Percentiles rank a stretch among this genome's conserved stretches.
These are phyloP conservation scores for Danio kyathit DNA, from an alignment of 2,797 vertebrate genomes.

Conservation along the genomic window DNA sequence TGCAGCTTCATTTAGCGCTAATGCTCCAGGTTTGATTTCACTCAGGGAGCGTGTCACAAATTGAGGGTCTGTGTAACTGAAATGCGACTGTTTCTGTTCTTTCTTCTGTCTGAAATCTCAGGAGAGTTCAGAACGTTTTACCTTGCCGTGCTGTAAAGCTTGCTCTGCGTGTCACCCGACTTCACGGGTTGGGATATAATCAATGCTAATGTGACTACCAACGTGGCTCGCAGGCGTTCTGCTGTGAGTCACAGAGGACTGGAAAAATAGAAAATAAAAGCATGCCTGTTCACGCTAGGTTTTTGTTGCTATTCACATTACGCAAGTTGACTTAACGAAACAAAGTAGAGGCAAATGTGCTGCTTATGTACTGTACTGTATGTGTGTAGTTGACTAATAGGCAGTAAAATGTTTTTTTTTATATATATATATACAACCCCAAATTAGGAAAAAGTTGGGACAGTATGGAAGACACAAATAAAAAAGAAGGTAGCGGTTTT, in stretches of 20 bases:
- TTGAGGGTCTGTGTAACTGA: constrained; percentile 68
- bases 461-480: too few relatives aligned
- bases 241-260: constrained; percentile 68
- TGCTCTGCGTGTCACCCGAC: constrained; percentile 23
- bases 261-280: constrained; percentile 63
- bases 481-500: too few relatives aligned
- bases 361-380: too few relatives aligned
- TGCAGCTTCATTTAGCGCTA: background rate
- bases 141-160: constrained; percentile 42
- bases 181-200: constrained; percentile 50
- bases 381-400: too few relatives aligned
- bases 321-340: background rate
- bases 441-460: too few relatives aligned
- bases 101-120: constrained; percentile 46
- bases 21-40: constrained; percentile 17
- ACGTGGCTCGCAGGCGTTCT: constrained; percentile 62
- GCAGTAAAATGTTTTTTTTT: too few relatives aligned
- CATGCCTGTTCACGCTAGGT: constrained; percentile 40
- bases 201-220: constrained; percentile 60
- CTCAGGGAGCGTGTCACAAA: constrained; percentile 24
- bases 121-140: constrained; percentile 46
- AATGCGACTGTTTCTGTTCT: constrained; percentile 61
- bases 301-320: constrained; percentile 18
- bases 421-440: too few relatives aligned
- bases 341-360: background rate